A percentile compares a stretch with the other conserved stretches of the same genome.
These are phyloP conservation scores for Progne subis DNA, from an alignment of 2,113 vertebrate genomes.

Conservation along the genomic window DNA sequence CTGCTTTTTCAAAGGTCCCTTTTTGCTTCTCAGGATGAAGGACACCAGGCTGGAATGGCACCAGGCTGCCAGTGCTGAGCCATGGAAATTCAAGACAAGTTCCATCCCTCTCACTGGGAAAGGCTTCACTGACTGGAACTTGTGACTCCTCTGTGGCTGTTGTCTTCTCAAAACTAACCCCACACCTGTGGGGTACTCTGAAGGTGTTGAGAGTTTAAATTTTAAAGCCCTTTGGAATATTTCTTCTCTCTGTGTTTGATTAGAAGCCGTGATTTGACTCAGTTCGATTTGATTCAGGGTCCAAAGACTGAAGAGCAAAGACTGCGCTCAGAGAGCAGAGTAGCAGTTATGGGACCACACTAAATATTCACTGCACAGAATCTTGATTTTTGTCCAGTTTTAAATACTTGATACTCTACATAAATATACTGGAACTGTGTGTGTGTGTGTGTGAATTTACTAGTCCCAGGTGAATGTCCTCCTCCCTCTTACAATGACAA, in stretches of 20 bases:
- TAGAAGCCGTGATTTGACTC: neutral
- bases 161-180: neutral
- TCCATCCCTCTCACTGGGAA: neutral
- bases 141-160: neutral
- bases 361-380: neutral
- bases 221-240: neutral
- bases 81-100: neutral
- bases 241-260: neutral
- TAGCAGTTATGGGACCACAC: neutral
- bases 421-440: neutral
- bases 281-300: neutral
- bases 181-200: neutral
- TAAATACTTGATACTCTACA: neutral
- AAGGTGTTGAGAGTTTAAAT: neutral
- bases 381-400: neutral
- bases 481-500: neutral
- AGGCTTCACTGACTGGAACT: neutral
- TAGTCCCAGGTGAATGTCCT: neutral
- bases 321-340: neutral
- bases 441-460: neutral
- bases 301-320: neutral
- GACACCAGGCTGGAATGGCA: neutral
- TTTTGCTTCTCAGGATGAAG: neutral
- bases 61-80: neutral
- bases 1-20: neutral